A percentile compares a stretch with the other conserved stretches of the same genome.
Evolutionary conservation across 2,113 vertebrate species (phyloP).

Genomic region (Pituophis catenifer): DNA sequence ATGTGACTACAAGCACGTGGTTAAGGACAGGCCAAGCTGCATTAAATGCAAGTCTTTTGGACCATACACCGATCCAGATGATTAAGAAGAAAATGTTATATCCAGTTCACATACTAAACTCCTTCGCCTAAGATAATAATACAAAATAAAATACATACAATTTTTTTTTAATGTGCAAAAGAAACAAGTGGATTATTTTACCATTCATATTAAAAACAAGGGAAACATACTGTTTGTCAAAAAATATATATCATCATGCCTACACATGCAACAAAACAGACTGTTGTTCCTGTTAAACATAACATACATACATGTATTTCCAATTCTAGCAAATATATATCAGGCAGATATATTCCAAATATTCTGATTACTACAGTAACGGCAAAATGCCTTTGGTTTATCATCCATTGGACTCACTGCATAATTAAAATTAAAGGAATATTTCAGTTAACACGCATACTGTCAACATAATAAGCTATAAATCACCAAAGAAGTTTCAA

Average conservation of each 20-base stretch:
- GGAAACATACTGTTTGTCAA: not conserved
- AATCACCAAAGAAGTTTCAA: rapidly evolving
- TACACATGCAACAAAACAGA: not conserved
- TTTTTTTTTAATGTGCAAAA: not conserved
- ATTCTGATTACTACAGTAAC: not conserved
- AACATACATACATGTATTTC: not conserved
- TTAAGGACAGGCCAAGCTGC: not conserved
- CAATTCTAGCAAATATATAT: not conserved
- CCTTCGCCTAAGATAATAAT: not conserved
- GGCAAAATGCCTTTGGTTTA: not conserved
- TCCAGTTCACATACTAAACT: not conserved
- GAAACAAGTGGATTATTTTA: not conserved
- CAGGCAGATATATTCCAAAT: not conserved
- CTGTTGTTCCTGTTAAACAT: not conserved
- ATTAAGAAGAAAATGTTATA: not conserved
- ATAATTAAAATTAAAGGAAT: not conserved
- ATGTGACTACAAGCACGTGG: not conserved
- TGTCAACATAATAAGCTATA: not conserved
- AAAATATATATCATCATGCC: not conserved
- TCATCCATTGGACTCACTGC: not conserved
- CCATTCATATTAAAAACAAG: not conserved
- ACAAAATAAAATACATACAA: not conserved
- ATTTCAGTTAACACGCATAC: not conserved
- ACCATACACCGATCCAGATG: not conserved
- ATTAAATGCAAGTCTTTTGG: not conserved